phyloP scores from a whole-genome alignment of 2,797 vertebrate species.

The Pseudochromis fuscus region DNA sequence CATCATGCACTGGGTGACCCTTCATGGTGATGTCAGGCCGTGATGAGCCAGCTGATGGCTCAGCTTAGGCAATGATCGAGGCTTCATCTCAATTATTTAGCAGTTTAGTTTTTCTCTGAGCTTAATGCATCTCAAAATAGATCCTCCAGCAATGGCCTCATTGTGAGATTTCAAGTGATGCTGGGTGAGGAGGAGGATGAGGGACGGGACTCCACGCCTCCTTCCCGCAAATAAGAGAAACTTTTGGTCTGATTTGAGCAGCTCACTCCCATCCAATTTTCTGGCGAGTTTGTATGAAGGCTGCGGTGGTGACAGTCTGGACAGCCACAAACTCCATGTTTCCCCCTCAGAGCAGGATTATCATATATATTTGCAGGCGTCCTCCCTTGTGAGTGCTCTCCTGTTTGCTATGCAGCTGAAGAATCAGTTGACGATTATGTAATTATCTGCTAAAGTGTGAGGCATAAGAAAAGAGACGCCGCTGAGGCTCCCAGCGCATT shows the following conservation, averaged over 20 bases:
- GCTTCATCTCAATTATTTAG: slow-evolving; percentile 81
- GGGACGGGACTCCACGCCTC: slow-evolving; percentile 18
- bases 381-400: slow-evolving; percentile 4
- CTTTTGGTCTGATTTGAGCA: neutral
- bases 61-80: slow-evolving; percentile 45
- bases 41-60: slow-evolving; percentile 50
- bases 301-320: neutral
- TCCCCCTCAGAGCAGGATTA: neutral
- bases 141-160: slow-evolving; percentile 69
- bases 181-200: slow-evolving; percentile 31
- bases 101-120: slow-evolving; percentile 65
- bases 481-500: slow-evolving; percentile 31
- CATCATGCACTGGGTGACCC: slow-evolving; percentile 38
- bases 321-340: neutral
- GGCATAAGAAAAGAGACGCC: slow-evolving; percentile 13
- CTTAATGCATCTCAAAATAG: slow-evolving; percentile 82
- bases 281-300: neutral
- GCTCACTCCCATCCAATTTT: neutral
- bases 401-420: slow-evolving; percentile 24
- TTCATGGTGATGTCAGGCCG: slow-evolving; percentile 50
- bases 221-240: slow-evolving; percentile 5
- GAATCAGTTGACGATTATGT: slow-evolving; percentile 29
- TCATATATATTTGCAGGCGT: neutral
- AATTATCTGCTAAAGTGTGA: slow-evolving; percentile 47
- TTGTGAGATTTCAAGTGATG: slow-evolving; percentile 70